These are phyloP conservation scores for Grammomys surdaster DNA, from an alignment of 2,113 vertebrate species.

Conservation along the genomic window DNA sequence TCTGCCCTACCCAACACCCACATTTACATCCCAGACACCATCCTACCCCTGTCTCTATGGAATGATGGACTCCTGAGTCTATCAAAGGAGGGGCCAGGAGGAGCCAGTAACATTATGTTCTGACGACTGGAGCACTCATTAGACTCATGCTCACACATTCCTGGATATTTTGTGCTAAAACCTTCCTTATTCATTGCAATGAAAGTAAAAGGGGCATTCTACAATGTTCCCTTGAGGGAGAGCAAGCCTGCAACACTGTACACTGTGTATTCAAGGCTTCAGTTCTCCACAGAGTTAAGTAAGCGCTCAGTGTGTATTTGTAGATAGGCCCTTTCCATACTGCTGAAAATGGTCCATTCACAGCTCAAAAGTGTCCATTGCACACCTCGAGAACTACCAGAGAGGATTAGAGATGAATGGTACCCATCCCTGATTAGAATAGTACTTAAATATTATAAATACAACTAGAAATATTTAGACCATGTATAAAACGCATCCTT, in stretches of 20 bases:
- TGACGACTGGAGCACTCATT: not conserved
- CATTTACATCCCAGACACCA: not conserved
- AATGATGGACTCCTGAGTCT: not conserved
- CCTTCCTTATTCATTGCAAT: not conserved
- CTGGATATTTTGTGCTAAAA: not conserved
- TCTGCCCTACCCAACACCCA: not conserved
- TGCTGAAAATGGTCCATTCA: not conserved
- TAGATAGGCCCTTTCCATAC: not conserved
- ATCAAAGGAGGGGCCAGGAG: not conserved
- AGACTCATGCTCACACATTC: not conserved
- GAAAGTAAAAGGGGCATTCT: not conserved
- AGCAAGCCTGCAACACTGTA: not conserved
- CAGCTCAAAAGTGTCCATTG: not conserved
- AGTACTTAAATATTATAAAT: not conserved
- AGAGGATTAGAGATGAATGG: not conserved
- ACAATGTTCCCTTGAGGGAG: not conserved
- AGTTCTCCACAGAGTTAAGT: not conserved
- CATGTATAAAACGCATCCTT: not conserved
- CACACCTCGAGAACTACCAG: not conserved
- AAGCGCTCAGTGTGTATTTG: not conserved
- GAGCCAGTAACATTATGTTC: not conserved
- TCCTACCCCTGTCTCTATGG: not conserved
- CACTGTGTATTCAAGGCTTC: not conserved
- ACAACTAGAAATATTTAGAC: conserved; percentile 2
- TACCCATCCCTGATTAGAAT: not conserved